phyloP scores from a whole-genome alignment of 2,797 vertebrate genomes.

The Tokudaia tokunoshimensis region DNA sequence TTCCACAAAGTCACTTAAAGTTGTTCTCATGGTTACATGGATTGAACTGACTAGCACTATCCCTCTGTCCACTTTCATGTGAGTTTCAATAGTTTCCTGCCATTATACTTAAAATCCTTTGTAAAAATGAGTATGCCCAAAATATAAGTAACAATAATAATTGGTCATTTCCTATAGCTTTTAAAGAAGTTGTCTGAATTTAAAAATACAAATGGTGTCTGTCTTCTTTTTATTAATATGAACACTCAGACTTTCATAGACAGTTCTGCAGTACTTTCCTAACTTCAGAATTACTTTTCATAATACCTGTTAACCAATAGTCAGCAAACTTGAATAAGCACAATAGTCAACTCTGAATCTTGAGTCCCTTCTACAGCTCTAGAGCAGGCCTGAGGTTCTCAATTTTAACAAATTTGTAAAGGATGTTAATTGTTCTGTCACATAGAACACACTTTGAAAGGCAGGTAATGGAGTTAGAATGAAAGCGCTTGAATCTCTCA shows the following conservation, averaged over 20 bases:
- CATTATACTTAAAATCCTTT: slow-evolving; percentile 8
- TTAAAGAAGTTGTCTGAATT: slow-evolving; percentile 11
- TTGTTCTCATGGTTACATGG: slow-evolving; percentile 13
- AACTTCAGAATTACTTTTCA: slow-evolving; percentile 43
- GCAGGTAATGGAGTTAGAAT: not conserved
- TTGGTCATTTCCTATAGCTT: not conserved
- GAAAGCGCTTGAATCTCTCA: not conserved
- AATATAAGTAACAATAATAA: not conserved
- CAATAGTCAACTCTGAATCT: not conserved
- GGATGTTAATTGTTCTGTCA: not conserved
- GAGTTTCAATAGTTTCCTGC: not conserved
- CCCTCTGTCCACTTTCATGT: slow-evolving; percentile 14
- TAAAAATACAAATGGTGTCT: not conserved
- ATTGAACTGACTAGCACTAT: slow-evolving; percentile 16
- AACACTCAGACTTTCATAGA: slow-evolving; percentile 19
- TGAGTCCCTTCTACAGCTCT: slow-evolving; percentile 2
- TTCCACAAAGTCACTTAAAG: slow-evolving; percentile 30
- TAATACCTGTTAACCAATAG: not conserved
- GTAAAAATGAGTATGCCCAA: slow-evolving; percentile 11
- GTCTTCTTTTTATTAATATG: slow-evolving; percentile 24
- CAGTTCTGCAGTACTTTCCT: slow-evolving; percentile 16
- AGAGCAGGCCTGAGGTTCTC: not conserved
- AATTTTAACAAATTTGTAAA: slow-evolving; percentile 25
- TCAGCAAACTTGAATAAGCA: slow-evolving; percentile 44
- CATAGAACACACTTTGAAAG: not conserved